phyloP scores from a whole-genome alignment of 1,140 invertebrate genomes.

The silkworm (Bombyx mori) region DNA sequence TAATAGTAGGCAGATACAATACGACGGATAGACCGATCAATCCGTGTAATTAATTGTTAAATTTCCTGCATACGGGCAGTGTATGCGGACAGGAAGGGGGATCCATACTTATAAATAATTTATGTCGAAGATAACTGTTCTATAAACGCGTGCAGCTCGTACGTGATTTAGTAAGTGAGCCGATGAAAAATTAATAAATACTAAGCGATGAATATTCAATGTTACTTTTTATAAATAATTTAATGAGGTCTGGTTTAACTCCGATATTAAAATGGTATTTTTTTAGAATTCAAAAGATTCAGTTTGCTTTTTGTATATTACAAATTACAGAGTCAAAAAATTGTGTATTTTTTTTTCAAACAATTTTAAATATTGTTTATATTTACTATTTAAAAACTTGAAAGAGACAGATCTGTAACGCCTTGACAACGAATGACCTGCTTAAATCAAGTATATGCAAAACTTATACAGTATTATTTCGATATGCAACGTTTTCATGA shows the following conservation, averaged over 20 bases:
- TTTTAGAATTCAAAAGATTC: too few relatives aligned
- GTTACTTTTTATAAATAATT: not conserved
- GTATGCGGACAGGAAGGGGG: conserved; percentile 1
- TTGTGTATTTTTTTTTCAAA: not conserved
- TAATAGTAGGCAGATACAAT: conserved; percentile 1
- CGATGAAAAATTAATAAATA: conserved; percentile 8
- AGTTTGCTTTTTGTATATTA: too few relatives aligned
- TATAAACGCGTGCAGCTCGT: conserved; percentile 1
- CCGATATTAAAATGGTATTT: too few relatives aligned
- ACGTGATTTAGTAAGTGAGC: conserved; percentile 8
- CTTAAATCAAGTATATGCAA: conserved; percentile 3
- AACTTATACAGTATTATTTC: conserved; percentile 4
- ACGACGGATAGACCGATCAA: conserved; percentile 1
- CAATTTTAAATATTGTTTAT: not conserved
- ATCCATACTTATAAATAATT: conserved; percentile 20
- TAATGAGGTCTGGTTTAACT: too few relatives aligned
- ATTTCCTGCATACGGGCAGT: conserved; percentile 1
- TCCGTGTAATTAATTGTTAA: conserved; percentile 3
- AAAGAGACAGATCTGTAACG: not conserved
- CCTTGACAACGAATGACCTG: not conserved
- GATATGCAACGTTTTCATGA: not conserved
- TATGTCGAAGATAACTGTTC: conserved; percentile 22
- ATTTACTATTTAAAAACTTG: not conserved
- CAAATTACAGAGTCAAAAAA: too few relatives aligned
- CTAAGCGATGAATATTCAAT: conserved; percentile 5